Base-by-base conservation (phyloP, 1,140 invertebrate genomes). In the Zelostemma sp. region DNA sequence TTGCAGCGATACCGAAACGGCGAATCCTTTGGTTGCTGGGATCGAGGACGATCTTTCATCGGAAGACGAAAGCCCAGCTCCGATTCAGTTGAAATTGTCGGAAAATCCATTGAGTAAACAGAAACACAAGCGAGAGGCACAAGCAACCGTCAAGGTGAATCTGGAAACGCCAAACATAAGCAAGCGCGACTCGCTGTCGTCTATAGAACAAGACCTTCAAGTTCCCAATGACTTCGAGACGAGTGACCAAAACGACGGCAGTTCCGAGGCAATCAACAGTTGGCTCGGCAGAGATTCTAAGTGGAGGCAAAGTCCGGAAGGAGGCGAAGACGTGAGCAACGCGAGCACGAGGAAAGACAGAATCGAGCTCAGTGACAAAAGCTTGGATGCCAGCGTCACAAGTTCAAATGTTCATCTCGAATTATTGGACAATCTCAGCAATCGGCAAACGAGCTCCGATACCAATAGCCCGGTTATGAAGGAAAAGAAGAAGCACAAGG, bases 21-120 rank as follows among this genome's bases (percentile, higher is more conserved):
- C 86, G 6, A 97, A 97, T 88, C 95, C 95, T 18, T 87, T 95
- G 77, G 95, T 97, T 0, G 92, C 93, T 15, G 91, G 91, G 61
- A 93, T 94, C 66, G 92, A 95, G 82, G 95, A 96, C 80, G 95
- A 97, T 80, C 85, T 95, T 38, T 93, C 93, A 54, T 89, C 91
- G 1, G 90, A 91, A 33, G 90, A 92, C 59, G 82, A 86, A 64
- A 58, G 68, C 8, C 68, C 75, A 5, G 50, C 70, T 21, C 76
- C 76, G 3, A 63, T 83, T 8, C 75, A 80, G 58, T 70, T 72
- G 38, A 82, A 76, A 72, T 64, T 86, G 5, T 49, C 76, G 6
- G 83, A 85, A 65, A 86, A 85, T 76, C 81, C 84, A 8, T 53
- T 85, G 0, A 77, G 73, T 21, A 85, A 87, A 68, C 68, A 86